These are phyloP conservation scores for Helicolenus hilgendorfi DNA, from an alignment of 2,797 vertebrate genomes.

Conservation along the genomic window DNA sequence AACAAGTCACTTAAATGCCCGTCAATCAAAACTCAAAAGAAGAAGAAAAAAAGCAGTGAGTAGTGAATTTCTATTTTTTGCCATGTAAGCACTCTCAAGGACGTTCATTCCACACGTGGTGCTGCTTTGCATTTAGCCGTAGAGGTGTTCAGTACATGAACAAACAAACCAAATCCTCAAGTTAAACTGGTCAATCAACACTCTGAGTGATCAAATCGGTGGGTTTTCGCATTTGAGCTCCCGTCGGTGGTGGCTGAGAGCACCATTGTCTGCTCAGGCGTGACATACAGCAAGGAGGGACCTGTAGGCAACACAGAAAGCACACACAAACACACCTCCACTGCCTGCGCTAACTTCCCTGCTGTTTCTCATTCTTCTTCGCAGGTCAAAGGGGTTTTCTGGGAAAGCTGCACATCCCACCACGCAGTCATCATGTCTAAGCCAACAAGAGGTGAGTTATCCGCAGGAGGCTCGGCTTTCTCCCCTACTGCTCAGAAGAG, in stretches of 20 bases:
- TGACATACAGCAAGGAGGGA: background rate
- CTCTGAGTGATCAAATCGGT: background rate
- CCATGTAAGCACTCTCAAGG: background rate
- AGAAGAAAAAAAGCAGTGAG: background rate
- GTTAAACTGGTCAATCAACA: background rate
- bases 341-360: background rate
- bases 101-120: background rate
- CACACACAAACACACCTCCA: background rate
- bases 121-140: background rate
- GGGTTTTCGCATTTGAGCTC: background rate
- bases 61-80: background rate
- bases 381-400: conserved; percentile 48
- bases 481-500: background rate
- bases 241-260: background rate
- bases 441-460: conserved; percentile 61
- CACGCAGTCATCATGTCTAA: conserved; percentile 48
- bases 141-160: background rate
- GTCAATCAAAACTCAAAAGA: background rate
- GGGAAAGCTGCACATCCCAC: background rate
- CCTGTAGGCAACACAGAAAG: background rate
- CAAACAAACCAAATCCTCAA: background rate
- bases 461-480: background rate
- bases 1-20: conserved; percentile 19
- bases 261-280: background rate
- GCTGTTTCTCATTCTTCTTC: conserved; percentile 37